phyloP scores from a whole-genome alignment of 2,888 invertebrate species.

The Leptinotarsa tumamoca region DNA sequence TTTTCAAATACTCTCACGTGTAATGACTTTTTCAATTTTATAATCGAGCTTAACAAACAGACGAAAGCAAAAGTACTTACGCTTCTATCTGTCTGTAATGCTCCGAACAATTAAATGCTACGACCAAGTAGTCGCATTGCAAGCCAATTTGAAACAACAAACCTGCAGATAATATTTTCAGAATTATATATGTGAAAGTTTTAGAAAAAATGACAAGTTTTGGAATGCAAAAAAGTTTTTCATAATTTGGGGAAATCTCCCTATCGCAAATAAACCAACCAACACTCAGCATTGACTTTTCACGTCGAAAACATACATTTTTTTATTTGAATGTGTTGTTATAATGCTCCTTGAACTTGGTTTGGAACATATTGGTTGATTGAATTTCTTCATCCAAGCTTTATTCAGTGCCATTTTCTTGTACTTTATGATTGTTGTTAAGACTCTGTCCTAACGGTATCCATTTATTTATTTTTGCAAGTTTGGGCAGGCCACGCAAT shows the following conservation, averaged over 20 bases:
- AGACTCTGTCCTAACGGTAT: too few species aligned
- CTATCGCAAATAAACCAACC: slow-evolving; percentile 29
- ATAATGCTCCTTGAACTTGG: slow-evolving; percentile 25
- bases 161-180: slow-evolving; percentile 31
- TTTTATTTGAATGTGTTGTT: not conserved
- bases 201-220: slow-evolving; percentile 30
- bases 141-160: slow-evolving; percentile 36
- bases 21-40: slow-evolving; percentile 35
- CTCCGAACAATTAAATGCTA: slow-evolving; percentile 32
- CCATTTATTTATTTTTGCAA: too few species aligned
- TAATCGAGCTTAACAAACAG: slow-evolving; percentile 33
- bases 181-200: slow-evolving; percentile 24
- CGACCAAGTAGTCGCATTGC: slow-evolving; percentile 38
- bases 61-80: slow-evolving; percentile 34
- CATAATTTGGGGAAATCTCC: slow-evolving; percentile 29
- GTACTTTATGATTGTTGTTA: slow-evolving; percentile 13
- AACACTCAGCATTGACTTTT: slow-evolving; percentile 5
- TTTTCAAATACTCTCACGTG: slow-evolving; percentile 15
- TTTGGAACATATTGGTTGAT: slow-evolving; percentile 29
- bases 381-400: slow-evolving; percentile 20
- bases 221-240: slow-evolving; percentile 34
- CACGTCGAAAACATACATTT: slow-evolving; percentile 26
- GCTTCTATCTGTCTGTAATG: slow-evolving; percentile 35
- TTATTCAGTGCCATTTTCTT: slow-evolving; percentile 27
- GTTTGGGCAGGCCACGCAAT: too few species aligned